A percentile compares a stretch with the other conserved stretches of the same genome.
Conservation (phyloP, 2,113 vertebrate species). For the Bolborhynchus lineola region DNA sequence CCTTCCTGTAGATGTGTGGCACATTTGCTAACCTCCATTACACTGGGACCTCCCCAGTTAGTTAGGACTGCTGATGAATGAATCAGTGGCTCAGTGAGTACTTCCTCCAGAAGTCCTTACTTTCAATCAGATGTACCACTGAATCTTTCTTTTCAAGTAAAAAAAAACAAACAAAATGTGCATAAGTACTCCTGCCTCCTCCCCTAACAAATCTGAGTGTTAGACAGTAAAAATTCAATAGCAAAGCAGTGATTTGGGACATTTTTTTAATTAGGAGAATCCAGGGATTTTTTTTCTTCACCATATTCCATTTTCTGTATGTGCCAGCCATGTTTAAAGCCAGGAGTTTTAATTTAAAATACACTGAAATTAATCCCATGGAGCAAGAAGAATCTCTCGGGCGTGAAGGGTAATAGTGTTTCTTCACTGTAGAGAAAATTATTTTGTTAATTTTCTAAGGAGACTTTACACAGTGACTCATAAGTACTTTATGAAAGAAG, state of each 20-base stretch:
- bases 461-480: neutral
- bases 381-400: neutral
- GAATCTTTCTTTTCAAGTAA: neutral
- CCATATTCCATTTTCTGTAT: neutral
- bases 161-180: neutral
- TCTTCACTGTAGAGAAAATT: neutral
- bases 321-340: constrained; percentile 15
- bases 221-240: neutral
- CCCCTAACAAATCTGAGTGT: neutral
- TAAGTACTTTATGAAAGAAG: constrained; percentile 5
- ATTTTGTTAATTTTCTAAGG: neutral
- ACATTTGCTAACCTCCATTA: neutral
- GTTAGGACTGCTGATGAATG: neutral
- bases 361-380: constrained; percentile 36
- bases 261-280: neutral
- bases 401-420: constrained; percentile 14
- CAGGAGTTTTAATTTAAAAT: constrained; percentile 34
- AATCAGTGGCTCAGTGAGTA: neutral
- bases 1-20: neutral
- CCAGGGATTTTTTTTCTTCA: neutral
- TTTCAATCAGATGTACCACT: neutral
- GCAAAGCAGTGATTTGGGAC: neutral
- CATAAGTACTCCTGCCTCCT: neutral
- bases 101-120: neutral
- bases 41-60: neutral